These are phyloP conservation scores for Scomber scombrus DNA, from an alignment of 2,113 vertebrate species.

Conservation along the genomic window DNA sequence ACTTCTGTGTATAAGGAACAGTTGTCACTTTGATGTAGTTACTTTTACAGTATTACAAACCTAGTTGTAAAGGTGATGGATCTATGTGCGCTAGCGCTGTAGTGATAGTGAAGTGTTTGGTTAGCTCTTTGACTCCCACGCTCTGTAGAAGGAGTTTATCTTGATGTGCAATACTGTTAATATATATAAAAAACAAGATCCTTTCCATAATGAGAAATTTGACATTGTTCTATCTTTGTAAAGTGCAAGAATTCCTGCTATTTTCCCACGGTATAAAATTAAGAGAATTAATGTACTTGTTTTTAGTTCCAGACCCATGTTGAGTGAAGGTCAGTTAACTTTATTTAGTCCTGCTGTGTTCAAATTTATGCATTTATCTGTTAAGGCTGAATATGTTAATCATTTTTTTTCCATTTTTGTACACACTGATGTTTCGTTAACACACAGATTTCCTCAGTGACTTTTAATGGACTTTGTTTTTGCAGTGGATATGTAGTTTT, in stretches of 20 bases:
- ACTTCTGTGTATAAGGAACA: constrained; percentile 54
- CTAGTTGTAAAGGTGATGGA: constrained; percentile 54
- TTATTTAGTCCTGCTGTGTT: constrained; percentile 47
- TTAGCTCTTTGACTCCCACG: constrained; percentile 55
- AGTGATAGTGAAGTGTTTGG: constrained; percentile 65
- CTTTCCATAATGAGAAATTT: constrained; percentile 47
- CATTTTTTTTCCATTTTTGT: constrained; percentile 66
- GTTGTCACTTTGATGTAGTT: constrained; percentile 62
- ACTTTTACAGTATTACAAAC: constrained; percentile 58
- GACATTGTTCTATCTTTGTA: constrained; percentile 62
- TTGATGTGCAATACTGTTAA: constrained; percentile 74
- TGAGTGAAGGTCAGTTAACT: constrained; percentile 39
- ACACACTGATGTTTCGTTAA: constrained; percentile 55
- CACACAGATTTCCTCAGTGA: constrained; percentile 75
- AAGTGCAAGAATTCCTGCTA: constrained; percentile 42
- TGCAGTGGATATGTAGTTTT: constrained; percentile 80
- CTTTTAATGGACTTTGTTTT: constrained; percentile 88
- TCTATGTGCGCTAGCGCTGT: constrained; percentile 62
- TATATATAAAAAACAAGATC: constrained; percentile 40
- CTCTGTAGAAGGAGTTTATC: constrained; percentile 55
- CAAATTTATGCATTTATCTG: constrained; percentile 37
- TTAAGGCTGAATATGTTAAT: constrained; percentile 33
- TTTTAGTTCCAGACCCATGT: constrained; percentile 36
- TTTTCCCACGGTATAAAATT: constrained; percentile 42
- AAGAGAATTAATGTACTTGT: constrained; percentile 22